Evolutionary conservation across 2,888 invertebrate species (phyloP).

Genomic region (Agonopterix heracliana): DNA sequence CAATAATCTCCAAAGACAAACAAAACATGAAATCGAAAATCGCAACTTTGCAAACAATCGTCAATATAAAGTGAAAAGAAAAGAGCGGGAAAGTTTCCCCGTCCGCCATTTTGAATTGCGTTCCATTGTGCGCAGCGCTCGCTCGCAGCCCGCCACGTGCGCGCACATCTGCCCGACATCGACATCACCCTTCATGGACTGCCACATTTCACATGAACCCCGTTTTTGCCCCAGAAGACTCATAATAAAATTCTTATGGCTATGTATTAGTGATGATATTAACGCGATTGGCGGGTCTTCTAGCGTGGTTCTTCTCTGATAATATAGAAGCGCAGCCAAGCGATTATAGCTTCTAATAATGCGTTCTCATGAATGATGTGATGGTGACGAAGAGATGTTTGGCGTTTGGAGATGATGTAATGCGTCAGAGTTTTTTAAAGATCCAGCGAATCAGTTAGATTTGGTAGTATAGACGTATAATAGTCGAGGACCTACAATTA

Average conservation of each 20-base stretch:
- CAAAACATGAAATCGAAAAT: neutral
- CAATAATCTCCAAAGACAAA: too few relatives aligned
- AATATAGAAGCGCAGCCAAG: conserved; percentile 1
- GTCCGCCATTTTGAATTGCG: conserved; percentile 58
- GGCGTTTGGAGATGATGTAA: too few relatives aligned
- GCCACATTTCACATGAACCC: conserved; percentile 24
- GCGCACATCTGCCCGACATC: conserved; percentile 53
- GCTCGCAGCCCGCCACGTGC: conserved; percentile 50
- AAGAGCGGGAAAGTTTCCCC: conserved; percentile 65
- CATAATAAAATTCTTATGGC: neutral
- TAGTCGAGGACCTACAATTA: too few relatives aligned
- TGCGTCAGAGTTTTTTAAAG: too few relatives aligned
- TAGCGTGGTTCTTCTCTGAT: neutral
- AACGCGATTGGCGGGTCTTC: neutral
- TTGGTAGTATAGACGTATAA: too few relatives aligned
- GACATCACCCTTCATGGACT: conserved; percentile 34
- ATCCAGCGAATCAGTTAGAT: too few relatives aligned
- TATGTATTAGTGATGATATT: too few relatives aligned
- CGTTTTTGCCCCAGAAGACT: neutral
- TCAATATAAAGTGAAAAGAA: conserved; percentile 17
- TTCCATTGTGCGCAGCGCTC: conserved; percentile 60
- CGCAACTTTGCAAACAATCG: neutral
- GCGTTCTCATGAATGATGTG: neutral
- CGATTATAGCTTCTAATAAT: neutral
- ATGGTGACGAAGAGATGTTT: too few relatives aligned